These are phyloP conservation scores for Trematomus loennbergii DNA, from an alignment of 2,113 vertebrate genomes.

Conservation along the genomic window DNA sequence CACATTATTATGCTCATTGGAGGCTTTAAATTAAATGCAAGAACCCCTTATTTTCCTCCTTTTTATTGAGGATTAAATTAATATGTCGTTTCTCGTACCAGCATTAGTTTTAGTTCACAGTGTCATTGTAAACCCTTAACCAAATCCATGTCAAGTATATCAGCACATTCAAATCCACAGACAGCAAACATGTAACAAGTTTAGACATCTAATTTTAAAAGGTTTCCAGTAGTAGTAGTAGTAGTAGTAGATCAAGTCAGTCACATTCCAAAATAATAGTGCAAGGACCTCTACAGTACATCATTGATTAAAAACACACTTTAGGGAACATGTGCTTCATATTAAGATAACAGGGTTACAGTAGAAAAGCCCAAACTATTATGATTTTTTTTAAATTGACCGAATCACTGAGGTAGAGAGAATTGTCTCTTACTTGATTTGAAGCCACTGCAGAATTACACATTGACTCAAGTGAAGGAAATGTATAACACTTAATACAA, in stretches of 20 bases:
- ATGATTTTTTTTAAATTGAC: neutral
- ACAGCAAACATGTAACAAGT: constrained; percentile 27
- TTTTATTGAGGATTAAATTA: constrained; percentile 60
- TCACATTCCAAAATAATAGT: constrained; percentile 32
- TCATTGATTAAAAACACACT: constrained; percentile 3
- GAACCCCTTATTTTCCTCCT: constrained; percentile 26
- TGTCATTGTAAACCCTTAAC: constrained; percentile 73
- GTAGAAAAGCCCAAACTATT: neutral
- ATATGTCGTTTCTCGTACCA: constrained; percentile 73
- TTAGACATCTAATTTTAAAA: neutral
- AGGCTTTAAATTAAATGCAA: constrained; percentile 65
- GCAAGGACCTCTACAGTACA: constrained; percentile 38
- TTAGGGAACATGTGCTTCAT: constrained; percentile 1
- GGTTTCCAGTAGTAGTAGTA: constrained; percentile 26
- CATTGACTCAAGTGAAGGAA: constrained; percentile 4
- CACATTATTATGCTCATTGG: constrained; percentile 29
- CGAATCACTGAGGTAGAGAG: constrained; percentile 74
- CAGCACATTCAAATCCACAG: constrained; percentile 67
- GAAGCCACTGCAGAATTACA: constrained; percentile 1
- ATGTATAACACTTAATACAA: constrained; percentile 17
- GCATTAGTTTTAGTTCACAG: constrained; percentile 80
- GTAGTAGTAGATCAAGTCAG: constrained; percentile 41
- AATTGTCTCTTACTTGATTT: constrained; percentile 35
- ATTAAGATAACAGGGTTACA: neutral
- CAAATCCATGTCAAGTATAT: constrained; percentile 75